Conservation (phyloP, 2,888 invertebrate genomes). For the Brachylomia viminalis region DNA sequence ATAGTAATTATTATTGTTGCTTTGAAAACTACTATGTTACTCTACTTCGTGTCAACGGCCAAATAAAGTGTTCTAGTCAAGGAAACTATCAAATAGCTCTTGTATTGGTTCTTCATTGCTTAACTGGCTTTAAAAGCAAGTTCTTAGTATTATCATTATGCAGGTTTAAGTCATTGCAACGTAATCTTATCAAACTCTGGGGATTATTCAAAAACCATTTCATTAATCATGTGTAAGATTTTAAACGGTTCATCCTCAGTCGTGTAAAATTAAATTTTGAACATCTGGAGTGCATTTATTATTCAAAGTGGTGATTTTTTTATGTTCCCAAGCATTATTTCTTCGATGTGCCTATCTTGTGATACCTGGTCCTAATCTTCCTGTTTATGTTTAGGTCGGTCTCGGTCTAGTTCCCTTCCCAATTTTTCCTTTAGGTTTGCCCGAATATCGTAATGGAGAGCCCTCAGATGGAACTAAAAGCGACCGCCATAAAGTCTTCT, state of each 20-base stretch:
- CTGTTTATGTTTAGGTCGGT: conserved; percentile 46
- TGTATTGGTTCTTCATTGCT: conserved; percentile 12
- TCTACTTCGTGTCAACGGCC: conserved; percentile 72
- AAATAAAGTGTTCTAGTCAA: conserved; percentile 63
- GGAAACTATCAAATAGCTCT: conserved; percentile 38
- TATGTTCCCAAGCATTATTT: neutral
- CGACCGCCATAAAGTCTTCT: conserved; percentile 57
- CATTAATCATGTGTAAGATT: conserved; percentile 4
- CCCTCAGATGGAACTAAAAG: conserved; percentile 50
- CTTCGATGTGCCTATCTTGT: neutral
- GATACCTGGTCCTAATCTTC: conserved; percentile 49
- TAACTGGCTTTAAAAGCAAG: neutral
- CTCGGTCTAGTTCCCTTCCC: conserved; percentile 47
- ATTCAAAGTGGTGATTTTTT: neutral
- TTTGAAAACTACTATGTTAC: conserved; percentile 75
- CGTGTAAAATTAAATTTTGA: neutral
- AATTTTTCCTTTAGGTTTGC: conserved; percentile 41
- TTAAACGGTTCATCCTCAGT: conserved; percentile 3
- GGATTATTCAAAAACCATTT: neutral
- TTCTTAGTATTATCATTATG: conserved; percentile 26
- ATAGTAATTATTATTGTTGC: conserved; percentile 85
- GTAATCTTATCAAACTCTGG: conserved; percentile 7
- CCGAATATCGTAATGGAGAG: conserved; percentile 59
- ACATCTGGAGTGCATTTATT: neutral
- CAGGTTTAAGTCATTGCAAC: conserved; percentile 8